Base-by-base conservation (phyloP, 2,888 invertebrate genomes). In the Celastrina argiolus region DNA sequence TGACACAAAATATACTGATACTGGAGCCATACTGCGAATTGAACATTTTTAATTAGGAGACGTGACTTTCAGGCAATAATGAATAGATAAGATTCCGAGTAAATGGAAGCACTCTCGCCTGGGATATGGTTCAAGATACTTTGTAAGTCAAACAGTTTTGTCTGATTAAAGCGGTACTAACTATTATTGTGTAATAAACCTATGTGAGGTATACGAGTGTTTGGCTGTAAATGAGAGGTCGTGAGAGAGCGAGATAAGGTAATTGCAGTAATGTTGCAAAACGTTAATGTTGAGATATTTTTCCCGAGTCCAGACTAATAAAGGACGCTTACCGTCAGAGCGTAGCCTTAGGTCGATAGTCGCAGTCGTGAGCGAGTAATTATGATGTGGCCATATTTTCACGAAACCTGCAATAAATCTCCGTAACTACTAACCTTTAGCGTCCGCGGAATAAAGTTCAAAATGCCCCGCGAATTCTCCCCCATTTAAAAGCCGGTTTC, bases 401-500 rank as follows among this genome's bases (percentile, higher is more conserved):
- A 65, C 69, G 67, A 65, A 59, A 67, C 59, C 42, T 56, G 59
- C 61, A 56, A 26, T 34, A 63, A 67, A 61, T 64, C 39, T 61
- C 65, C 58, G 36, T 36, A 68, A 67, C 36, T 42, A 63, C 36
- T 59, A 31, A 61, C 67, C 71, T 67, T 69, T 68, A 70, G 31
- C 51, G 2, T 28, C 12, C 45, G 26, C 45, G 65, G 28, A 61
- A 69, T 69, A 73, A 42, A 42, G 72, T 66, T 65, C 56, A 68
- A 67, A 66, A 68, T 67, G 66, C 28, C 34, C 28, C 63, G 39
- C n/a, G 71, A 69, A 72, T 74, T 74, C 74, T 74, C 79, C 81
- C 79, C 77, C 76, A 65, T 80, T 81, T 81, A 80, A 81, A 87
- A 83, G 82, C 83, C 83, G 81, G 81, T 80, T 78, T 77, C 74